These are phyloP conservation scores for Ptyas mucosa DNA, from an alignment of 2,113 vertebrate species.

Conservation along the genomic window DNA sequence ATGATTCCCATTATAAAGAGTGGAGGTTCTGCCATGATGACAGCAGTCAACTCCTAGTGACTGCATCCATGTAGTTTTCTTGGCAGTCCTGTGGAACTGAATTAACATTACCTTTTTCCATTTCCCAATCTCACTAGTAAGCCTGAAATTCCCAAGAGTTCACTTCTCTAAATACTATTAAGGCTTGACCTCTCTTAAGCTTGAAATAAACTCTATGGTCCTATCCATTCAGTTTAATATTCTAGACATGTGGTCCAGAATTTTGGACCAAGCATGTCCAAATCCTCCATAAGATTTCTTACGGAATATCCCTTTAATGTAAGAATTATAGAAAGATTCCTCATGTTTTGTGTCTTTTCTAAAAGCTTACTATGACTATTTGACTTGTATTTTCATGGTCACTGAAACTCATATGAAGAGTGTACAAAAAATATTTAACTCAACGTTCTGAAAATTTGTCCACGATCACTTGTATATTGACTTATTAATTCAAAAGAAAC, in stretches of 20 bases:
- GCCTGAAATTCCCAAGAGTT: not conserved
- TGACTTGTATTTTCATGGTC: conserved; percentile 19
- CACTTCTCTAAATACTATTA: not conserved
- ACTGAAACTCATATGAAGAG: conserved; percentile 33
- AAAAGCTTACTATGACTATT: conserved; percentile 38
- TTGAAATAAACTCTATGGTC: not conserved
- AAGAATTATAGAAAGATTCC: conserved; percentile 1
- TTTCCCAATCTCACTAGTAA: not conserved
- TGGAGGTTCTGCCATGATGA: too few relatives aligned
- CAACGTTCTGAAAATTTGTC: conserved; percentile 45
- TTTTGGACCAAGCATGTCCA: not conserved
- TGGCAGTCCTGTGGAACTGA: too few relatives aligned
- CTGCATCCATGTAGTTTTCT: too few relatives aligned
- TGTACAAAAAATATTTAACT: conserved; percentile 35
- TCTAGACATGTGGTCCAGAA: not conserved
- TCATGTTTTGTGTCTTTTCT: conserved; percentile 34
- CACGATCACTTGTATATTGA: conserved; percentile 19
- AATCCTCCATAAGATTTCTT: not conserved
- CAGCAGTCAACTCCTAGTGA: too few relatives aligned
- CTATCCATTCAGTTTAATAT: not conserved
- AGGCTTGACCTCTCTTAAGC: not conserved
- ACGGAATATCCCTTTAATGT: conserved; percentile 1
- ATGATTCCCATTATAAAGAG: too few relatives aligned
- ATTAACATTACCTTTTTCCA: too few relatives aligned
- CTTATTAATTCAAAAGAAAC: conserved; percentile 27